Base-by-base conservation (phyloP, 1,140 invertebrate species). In the Propsilocerus akamusi region DNA sequence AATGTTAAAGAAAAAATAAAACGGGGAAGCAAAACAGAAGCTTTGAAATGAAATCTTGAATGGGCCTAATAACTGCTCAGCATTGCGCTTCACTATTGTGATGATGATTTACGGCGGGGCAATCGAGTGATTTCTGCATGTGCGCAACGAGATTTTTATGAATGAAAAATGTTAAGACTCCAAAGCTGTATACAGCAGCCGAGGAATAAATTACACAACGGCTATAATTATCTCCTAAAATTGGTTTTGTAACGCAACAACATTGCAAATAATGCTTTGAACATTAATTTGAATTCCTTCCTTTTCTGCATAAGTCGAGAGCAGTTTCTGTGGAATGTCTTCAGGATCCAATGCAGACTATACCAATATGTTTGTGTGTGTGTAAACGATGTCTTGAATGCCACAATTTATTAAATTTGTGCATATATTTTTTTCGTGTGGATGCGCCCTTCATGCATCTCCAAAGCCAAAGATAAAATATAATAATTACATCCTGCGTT, bases 41-140 rank as follows among this genome's bases (percentile, higher is more conserved):
- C 34, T 41, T 30, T 41, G 17, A 41, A 41, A 14, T 8, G 34
- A 41, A 41, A 20, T 41, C 34, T 20, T 41, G 14, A 41, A 41
- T 41, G 34, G 22, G 22, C 14, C 34, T 41, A 41, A 41, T 41
- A 41, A 41, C 34, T 41, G 34, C 34, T 41, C 34, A 41, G 34
- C 34, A 41, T 20, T 41, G 34, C n/a, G 34, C 34, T 20, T 41
- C 34, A 41, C n/a, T n/a, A n/a, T n/a, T n/a, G n/a, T 41, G 34
- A 41, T 41, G 34, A 41, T 41, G 34, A 41, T 41, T 41, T 41
- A 41, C 34, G 34, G 22, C n/a, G n/a, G n/a, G n/a, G n/a, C n/a
- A n/a, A n/a, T n/a, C n/a, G n/a, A n/a, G n/a, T n/a, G n/a, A n/a
- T n/a, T n/a, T n/a, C n/a, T 30, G 28, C n/a, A 30, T 8, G n/a